Evolutionary conservation across 2,888 invertebrate genomes (phyloP), one percentile per base, ranked within the genome.

Genomic region (Drosophila lutescens): DNA sequence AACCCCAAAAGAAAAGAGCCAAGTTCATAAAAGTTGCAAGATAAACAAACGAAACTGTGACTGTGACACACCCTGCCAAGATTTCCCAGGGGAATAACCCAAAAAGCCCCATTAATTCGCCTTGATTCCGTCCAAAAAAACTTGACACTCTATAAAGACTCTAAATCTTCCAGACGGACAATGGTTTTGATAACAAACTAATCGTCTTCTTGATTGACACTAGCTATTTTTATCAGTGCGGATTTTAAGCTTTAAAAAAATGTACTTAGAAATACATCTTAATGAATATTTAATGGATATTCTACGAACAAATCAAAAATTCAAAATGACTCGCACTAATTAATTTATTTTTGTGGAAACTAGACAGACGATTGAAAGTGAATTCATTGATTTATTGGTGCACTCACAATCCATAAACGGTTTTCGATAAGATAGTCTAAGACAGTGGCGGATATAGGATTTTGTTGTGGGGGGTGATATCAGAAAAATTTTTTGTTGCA

Each of bases 1-100:
- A 34, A 40, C 38, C 26, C 26, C 1, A 26, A 26, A 26, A 26
- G 26, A 26, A 26, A 15, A 40, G 46, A 38, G 30, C 46, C 60
- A 61, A 40, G 61, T 59, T 59, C 46, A 59, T 23, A 54, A 66
- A 36, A 30, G 17, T 40, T 63, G 65, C 46, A 65, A 40, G 17
- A 40, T 20, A 59, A 60, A 50, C 43, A 63, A 15, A 15, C 32
- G 41, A 12, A 32, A 26, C n/a, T 36, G 61, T 20, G 20, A 44
- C 50, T 36, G 61, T 20, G 20, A 44, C 50, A 49, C 50, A 36
- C 50, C 34, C 49, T 34, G 34, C 15, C 38, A n/a, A 58, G 20
- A 20, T 47, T 47, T 15, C 26, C 15, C 15, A 8, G 4, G 26
- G 13, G 9, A 2, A 36, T 15, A 36, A 15, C n/a, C 20, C 15